Base-by-base conservation (phyloP, 1,140 invertebrate genomes). In the Leptinotarsa lineolata region DNA sequence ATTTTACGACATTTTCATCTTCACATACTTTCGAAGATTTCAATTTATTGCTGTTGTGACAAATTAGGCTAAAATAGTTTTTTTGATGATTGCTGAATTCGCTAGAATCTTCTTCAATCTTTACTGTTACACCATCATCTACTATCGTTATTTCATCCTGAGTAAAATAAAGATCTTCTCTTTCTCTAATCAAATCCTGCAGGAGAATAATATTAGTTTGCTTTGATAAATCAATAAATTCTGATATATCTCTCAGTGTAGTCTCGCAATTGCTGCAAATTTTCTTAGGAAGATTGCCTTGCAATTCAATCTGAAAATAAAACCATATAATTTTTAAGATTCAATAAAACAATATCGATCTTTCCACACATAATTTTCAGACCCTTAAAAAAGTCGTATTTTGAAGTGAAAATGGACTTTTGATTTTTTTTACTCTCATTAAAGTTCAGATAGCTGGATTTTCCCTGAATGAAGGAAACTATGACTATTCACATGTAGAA, bases 141-240 rank as follows among this genome's bases (percentile, higher is more conserved):
- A 54, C n/a, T 15, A 54, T 54, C n/a, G 48, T 54, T 54, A 54
- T 54, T 54, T 54, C 48, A 54, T 54, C 48, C n/a, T 54, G 48
- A 18, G 15, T 16, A 16, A 54, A 16, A n/a, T n/a, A 13, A 15
- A 54, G 16, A 5, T 54, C n/a, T 54, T 54, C 16, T 0, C 6
- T 54, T 54, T 54, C 48, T 15, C n/a, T n/a, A 4, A 54, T 54
- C 48, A 54, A 54, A 54, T 54, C 16, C n/a, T 44, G 22, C 11
- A 39, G 30, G 15, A 66, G 39, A 44, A 30, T n/a, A n/a, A 39
- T 39, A 44, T 66, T 44, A 39, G 11, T 66, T n/a, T 44, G 12
- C 12, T 39, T 44, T 0, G 22, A 66, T 39, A 66, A 39, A 39
- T 66, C 4, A 5, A 66, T 44, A 20, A 66, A 66, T 66, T 15